Conservation (phyloP, 64 coral and sea anemone genomes). For the Astreopora myriophthalma region DNA sequence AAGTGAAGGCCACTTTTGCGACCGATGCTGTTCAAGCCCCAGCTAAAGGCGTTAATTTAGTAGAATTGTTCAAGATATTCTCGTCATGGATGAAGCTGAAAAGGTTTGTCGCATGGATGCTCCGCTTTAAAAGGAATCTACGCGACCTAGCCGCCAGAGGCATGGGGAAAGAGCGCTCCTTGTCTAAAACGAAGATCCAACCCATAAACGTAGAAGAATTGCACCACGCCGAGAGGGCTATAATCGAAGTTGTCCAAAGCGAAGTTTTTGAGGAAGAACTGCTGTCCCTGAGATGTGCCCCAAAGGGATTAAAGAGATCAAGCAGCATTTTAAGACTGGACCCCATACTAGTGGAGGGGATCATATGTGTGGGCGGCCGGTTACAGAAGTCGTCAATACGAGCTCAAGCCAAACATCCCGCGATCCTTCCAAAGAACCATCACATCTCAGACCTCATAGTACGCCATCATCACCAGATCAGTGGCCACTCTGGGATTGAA, state of each 20-base stretch:
- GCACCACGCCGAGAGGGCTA: background rate
- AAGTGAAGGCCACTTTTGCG: background rate
- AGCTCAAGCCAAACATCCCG: constrained; percentile 10
- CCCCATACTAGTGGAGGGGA: background rate
- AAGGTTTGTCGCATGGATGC: constrained; percentile 26
- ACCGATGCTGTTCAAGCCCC: background rate
- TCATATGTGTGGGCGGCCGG: constrained; percentile 38
- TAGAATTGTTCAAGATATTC: background rate
- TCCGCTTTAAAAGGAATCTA: background rate
- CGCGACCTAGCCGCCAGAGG: background rate
- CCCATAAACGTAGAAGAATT: background rate
- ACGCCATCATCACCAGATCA: background rate
- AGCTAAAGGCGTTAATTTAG: background rate
- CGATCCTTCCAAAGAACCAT: constrained; percentile 13
- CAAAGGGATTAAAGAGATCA: background rate
- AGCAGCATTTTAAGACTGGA: constrained; percentile 32
- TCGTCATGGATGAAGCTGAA: background rate
- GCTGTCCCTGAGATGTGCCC: background rate
- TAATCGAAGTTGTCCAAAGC: background rate
- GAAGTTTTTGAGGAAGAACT: background rate
- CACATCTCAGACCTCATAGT: constrained; percentile 8
- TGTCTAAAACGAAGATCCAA: background rate
- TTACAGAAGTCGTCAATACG: background rate
- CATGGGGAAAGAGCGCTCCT: background rate
- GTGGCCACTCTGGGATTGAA: constrained; percentile 31